A percentile compares a stretch with the other conserved stretches of the same genome.
Conservation (phyloP, 2,888 invertebrate species). For the Apamea epomidion region DNA sequence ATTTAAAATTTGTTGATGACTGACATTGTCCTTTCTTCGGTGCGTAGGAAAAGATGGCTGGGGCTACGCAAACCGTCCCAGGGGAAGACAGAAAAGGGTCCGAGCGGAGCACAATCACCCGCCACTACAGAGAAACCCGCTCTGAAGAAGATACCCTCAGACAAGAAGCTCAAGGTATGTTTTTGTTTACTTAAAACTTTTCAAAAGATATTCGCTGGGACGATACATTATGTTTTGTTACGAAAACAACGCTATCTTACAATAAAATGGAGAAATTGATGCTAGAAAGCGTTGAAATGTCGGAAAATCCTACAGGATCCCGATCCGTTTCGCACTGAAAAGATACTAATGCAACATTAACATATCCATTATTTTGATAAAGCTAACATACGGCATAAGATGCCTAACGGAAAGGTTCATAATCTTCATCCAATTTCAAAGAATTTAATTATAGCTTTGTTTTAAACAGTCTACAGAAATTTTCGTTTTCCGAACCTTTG, state of each 20-base stretch:
- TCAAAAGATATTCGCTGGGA: not conserved
- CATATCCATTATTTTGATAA: not conserved
- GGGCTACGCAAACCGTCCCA: conserved; percentile 96
- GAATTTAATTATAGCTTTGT: conserved; percentile 23
- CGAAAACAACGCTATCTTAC: not conserved
- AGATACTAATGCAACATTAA: not conserved
- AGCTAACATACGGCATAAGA: not conserved
- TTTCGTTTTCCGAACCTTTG: not conserved
- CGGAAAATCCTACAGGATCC: not conserved
- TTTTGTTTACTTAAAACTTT: not conserved
- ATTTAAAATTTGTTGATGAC: not conserved
- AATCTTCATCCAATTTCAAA: conserved; percentile 21
- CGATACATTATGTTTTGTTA: not conserved
- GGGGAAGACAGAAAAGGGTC: conserved; percentile 93
- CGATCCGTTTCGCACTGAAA: not conserved
- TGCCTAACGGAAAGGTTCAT: conserved; percentile 11
- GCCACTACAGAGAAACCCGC: conserved; percentile 89
- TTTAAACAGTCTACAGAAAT: not conserved
- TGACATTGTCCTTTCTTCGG: conserved; percentile 3
- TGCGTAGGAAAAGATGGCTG: conserved; percentile 96
- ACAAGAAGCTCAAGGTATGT: conserved; percentile 95
- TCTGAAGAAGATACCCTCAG: conserved; percentile 95
- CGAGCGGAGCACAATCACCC: conserved; percentile 87
- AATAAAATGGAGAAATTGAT: not conserved
- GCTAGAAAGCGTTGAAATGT: not conserved